These are phyloP conservation scores for Brienomyrus brachyistius DNA, from an alignment of 2,113 vertebrate species.

Conservation along the genomic window DNA sequence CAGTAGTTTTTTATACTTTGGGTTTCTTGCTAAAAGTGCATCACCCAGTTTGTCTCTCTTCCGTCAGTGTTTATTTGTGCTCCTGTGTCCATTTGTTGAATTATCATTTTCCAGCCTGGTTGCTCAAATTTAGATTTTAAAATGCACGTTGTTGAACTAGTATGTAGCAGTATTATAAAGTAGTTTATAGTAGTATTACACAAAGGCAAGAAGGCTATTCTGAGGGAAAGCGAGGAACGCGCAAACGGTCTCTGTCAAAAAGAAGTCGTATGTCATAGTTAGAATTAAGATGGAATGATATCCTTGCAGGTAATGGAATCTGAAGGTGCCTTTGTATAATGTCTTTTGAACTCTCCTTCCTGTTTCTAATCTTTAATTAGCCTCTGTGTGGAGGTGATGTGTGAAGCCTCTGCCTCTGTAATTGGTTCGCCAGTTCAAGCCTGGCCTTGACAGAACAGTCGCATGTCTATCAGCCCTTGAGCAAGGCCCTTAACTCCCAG, in stretches of 20 bases:
- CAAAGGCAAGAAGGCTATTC: background rate
- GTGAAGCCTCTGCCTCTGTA: background rate
- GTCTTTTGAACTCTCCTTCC: too few relatives aligned
- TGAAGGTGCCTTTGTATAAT: too few relatives aligned
- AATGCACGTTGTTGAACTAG: background rate
- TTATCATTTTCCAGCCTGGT: background rate
- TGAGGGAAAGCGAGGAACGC: background rate
- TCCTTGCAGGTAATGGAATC: too few relatives aligned
- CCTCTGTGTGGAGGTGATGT: background rate
- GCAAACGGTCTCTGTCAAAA: background rate
- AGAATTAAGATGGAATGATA: too few relatives aligned
- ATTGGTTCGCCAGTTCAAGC: background rate
- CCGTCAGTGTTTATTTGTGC: slow-evolving; percentile 25
- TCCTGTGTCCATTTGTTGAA: slow-evolving; percentile 19
- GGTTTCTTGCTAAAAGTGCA: slow-evolving; percentile 57
- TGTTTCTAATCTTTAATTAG: background rate
- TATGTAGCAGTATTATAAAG: background rate
- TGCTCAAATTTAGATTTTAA: background rate
- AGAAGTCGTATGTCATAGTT: background rate
- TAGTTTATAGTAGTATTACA: background rate
- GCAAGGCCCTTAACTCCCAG: background rate
- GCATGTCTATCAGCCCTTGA: background rate
- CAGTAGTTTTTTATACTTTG: slow-evolving; percentile 67
- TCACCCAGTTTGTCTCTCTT: slow-evolving; percentile 57
- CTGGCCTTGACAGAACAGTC: background rate